Base-by-base conservation (phyloP, 2,113 vertebrate genomes). In the Mola mola region DNA sequence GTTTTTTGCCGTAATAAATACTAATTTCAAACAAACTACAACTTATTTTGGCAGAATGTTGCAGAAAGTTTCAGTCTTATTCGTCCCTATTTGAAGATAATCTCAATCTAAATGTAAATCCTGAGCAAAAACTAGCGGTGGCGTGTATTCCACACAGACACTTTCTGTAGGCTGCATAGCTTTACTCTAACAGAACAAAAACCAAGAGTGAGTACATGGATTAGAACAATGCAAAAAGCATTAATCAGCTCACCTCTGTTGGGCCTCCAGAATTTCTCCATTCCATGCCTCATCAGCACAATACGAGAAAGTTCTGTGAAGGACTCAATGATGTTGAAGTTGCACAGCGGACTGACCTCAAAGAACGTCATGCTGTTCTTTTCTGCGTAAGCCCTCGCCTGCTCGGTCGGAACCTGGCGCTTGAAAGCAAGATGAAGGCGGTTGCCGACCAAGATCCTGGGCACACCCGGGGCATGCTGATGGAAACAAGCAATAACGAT, bases 351-450 rank as follows among this genome's bases (percentile, higher is more conserved):
- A 76, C 96, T 98, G 90, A 99, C 97, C 82, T 99, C 97, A 0
- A 99, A 99, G 81, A 98, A 99, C 0, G 97, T 99, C 97, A 99
- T 99, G 85, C 94, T 95, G 81, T 97, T 98, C 84, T 97, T 98
- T 85, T 99, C 96, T 0, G 97, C 97, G 0, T 98, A 98, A 2
- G 97, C 94, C 0, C 96, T 92, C 0, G 97, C 97, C 79, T 98
- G 97, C 90, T 99, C 97, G 0, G 97, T 99, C 0, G 95, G 96
- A 17, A 99, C 97, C 87, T 98, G 96, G 25, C 97, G 86, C 86
- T 98, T 98, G 88, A 98, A 99, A 41, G 97, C 97, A 24, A 98
- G 74, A 81, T 99, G 97, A 5, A 99, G 94, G 65, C 97, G 92
- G 81, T 98, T 99, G 0, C 97, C 97, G 33, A 99, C 97, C 66